Percentiles rank a stretch among this genome's conserved stretches.
Evolutionary conservation across 2,113 vertebrate genomes (phyloP).

Genomic region (Candoia aspera): DNA sequence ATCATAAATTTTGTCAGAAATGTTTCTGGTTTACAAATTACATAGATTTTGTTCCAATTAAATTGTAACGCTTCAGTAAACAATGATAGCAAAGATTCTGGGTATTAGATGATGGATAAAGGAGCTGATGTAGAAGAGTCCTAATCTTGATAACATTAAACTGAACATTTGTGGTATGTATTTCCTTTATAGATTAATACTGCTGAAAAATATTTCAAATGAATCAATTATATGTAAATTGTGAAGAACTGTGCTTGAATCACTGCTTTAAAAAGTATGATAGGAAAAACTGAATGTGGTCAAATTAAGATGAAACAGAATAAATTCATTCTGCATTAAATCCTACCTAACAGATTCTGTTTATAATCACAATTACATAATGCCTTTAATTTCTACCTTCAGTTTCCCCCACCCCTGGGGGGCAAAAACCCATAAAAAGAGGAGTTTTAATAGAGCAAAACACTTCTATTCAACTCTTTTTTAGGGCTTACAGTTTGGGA

Average conservation of each 20-base stretch:
- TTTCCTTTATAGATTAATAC: rapidly evolving
- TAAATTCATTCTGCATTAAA: background rate
- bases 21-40: background rate
- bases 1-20: background rate
- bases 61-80: background rate
- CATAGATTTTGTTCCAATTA: background rate
- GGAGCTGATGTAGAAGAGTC: background rate
- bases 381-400: background rate
- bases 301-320: background rate
- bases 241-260: background rate
- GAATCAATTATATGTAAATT: background rate
- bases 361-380: rapidly evolving
- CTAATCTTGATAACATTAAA: background rate
- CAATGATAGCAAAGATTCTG: background rate
- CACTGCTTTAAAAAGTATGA: background rate
- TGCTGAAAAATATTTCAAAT: background rate
- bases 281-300: background rate
- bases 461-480: background rate
- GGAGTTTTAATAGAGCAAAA: rapidly evolving
- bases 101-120: background rate
- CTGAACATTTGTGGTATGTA: background rate
- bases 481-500: slow-evolving; percentile 10
- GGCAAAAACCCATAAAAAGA: background rate
- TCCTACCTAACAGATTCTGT: rapidly evolving
- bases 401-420: rapidly evolving